phyloP scores from a whole-genome alignment of 2,797 vertebrate species.

The Lacerta agilis region DNA sequence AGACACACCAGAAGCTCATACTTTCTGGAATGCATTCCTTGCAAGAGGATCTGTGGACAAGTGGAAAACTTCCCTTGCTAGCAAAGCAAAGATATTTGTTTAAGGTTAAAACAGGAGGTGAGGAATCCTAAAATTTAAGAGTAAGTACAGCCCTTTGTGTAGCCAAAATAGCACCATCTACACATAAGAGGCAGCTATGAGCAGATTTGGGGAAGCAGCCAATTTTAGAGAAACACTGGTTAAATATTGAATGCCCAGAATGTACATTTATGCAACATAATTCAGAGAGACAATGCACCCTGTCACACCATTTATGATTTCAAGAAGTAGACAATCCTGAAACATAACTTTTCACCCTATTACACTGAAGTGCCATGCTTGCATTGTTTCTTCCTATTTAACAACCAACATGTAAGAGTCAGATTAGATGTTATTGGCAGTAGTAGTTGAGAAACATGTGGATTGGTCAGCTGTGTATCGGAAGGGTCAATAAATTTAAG shows the following conservation, averaged over 20 bases:
- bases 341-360: background rate
- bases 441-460: background rate
- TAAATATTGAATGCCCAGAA: background rate
- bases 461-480: background rate
- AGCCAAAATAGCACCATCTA: no score
- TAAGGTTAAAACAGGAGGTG: no score
- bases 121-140: no score
- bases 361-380: background rate
- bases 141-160: no score
- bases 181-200: no score
- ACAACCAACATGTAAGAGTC: background rate
- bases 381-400: background rate
- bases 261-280: background rate
- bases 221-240: background rate
- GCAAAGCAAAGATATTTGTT: no score
- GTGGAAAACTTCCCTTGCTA: no score
- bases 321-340: background rate
- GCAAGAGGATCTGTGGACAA: no score
- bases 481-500: background rate
- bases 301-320: background rate
- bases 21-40: no score
- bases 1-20: no score
- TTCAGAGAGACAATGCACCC: background rate
- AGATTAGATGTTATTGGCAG: background rate
- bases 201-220: no score